Evolutionary conservation across 2,113 vertebrate species (phyloP), one percentile per base, ranked within the genome.

Genomic region (Toxotes chatareus): DNA sequence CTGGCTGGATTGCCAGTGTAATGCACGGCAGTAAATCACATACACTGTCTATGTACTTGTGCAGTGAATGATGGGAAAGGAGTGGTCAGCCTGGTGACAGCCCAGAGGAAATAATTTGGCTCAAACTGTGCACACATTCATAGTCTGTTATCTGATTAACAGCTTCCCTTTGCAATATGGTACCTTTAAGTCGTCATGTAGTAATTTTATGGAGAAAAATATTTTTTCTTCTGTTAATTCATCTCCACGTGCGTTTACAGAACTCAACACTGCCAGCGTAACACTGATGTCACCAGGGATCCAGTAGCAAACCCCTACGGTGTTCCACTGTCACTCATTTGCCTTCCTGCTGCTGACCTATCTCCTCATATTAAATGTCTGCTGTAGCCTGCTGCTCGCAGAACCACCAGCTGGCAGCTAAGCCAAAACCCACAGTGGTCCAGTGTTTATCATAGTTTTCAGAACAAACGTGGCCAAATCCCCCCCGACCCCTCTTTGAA

Each of bases 11-110:
- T 77, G 55, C 36, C 65, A 55, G 46, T 32, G 72, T 82, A 77
- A 84, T 82, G 85, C 73, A 82, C 27, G 55, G 71, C 67, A 36
- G 68, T 88, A 82, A 87, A 89, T 83, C 77, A 71, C 86, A 73
- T 60, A 79, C 73, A 79, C 69, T 85, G 80, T 80, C 51, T 51
- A 49, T 42, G 53, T 67, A 60, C 60, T 83, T 64, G 65, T 47
- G 59, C 75, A 68, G 67, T 76, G 75, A 88, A 76, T 77, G 74
- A 86, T 51, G 73, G 78, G 63, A 68, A 57, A 73, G 73, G 69
- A 74, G 76, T 62, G 83, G 73, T 78, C 74, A 59, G 62, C 34
- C 68, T 70, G 46, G 73, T 67, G 32, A 36, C 0, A 42, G 65
- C 42, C 31, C 17, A 23, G 63, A 72, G 57, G 75, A 59, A 59